Conservation (phyloP, 2,797 vertebrate genomes). For the Malacoraja senta region DNA sequence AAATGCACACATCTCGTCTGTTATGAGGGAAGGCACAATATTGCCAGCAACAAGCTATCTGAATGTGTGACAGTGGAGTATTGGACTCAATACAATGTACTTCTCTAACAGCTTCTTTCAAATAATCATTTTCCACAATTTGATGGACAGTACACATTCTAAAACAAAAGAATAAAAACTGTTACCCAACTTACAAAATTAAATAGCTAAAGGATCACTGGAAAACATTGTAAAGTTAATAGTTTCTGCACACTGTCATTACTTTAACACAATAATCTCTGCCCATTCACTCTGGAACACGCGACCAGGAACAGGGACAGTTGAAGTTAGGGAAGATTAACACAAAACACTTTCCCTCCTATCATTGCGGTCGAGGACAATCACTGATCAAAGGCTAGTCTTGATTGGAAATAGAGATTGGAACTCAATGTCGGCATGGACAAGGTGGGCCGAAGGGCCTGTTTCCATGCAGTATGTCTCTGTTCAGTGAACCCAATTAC, state of each 20-base stretch:
- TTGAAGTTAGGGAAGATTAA: background rate
- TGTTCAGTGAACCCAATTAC: background rate
- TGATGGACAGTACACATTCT: background rate
- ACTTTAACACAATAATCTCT: background rate
- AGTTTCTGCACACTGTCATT: background rate
- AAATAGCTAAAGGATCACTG: background rate
- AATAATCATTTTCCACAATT: background rate
- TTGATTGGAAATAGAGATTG: background rate
- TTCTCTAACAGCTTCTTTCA: constrained; percentile 39
- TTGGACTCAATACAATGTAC: constrained; percentile 42
- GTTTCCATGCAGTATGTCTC: no score
- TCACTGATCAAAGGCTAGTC: background rate
- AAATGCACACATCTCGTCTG: constrained; percentile 48
- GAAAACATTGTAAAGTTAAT: background rate
- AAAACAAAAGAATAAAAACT: background rate
- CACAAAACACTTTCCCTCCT: background rate
- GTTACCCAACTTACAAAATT: background rate
- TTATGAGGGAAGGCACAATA: constrained; percentile 54
- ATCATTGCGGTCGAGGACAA: background rate
- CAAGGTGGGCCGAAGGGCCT: no score
- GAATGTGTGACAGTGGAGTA: constrained; percentile 43
- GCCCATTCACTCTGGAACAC: background rate
- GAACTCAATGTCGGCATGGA: background rate
- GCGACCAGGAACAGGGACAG: background rate
- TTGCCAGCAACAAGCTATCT: constrained; percentile 48